phyloP scores from a whole-genome alignment of 2,888 invertebrate genomes.

The Drosophila melanosoma region DNA sequence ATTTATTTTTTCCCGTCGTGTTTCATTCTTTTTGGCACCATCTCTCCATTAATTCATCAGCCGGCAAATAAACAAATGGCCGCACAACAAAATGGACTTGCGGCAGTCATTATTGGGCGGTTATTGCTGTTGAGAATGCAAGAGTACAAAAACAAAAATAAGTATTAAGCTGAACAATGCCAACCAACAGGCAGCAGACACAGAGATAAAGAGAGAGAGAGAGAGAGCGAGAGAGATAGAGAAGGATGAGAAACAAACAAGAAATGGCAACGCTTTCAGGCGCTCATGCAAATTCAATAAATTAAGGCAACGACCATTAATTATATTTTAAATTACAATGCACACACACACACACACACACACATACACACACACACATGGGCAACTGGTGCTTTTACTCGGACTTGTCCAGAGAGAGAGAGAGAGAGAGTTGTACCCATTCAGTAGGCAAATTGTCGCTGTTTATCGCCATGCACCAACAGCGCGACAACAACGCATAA shows the following conservation, averaged over 20 bases:
- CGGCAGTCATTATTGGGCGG: constrained; percentile 75
- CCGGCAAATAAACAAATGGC: constrained; percentile 70
- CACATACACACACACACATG: constrained; percentile 10
- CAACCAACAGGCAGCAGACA: constrained; percentile 23
- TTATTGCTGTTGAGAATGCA: constrained; percentile 44
- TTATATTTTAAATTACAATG: constrained; percentile 81
- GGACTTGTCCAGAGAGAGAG: constrained; percentile 26
- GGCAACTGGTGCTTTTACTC: constrained; percentile 33
- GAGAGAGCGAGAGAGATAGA: constrained; percentile 10
- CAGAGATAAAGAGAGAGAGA: neutral
- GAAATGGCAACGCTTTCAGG: constrained; percentile 53
- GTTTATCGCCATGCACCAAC: constrained; percentile 74
- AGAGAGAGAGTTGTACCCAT: constrained; percentile 67
- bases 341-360: constrained; percentile 49
- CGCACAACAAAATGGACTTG: constrained; percentile 66
- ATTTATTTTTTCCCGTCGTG: constrained; percentile 38
- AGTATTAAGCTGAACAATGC: constrained; percentile 65
- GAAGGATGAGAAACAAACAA: constrained; percentile 37
- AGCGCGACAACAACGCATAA: constrained; percentile 39
- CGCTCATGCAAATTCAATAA: constrained; percentile 78
- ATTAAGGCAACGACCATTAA: constrained; percentile 78
- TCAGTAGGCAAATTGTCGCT: constrained; percentile 80
- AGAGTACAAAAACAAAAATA: constrained; percentile 49
- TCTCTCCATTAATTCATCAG: constrained; percentile 72
- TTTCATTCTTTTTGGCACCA: constrained; percentile 29